phyloP scores from a whole-genome alignment of 2,888 invertebrate genomes.

The Coenonympha arcania region DNA sequence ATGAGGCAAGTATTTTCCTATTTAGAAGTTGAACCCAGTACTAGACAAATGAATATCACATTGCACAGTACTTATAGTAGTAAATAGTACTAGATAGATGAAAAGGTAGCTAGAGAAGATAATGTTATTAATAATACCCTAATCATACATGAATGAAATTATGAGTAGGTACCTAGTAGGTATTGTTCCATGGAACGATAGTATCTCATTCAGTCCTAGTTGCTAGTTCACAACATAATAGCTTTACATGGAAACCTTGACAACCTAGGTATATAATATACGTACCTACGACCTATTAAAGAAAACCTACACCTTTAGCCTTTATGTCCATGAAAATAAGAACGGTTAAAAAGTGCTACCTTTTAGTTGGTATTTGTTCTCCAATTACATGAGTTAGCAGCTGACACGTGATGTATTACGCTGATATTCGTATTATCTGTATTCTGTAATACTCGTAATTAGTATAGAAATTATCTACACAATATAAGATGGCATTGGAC shows the following conservation, averaged over 20 bases:
- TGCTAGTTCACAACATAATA: conserved; percentile 9
- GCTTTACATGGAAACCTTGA: conserved; percentile 38
- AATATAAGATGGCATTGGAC: conserved; percentile 16
- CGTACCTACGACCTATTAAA: conserved; percentile 28
- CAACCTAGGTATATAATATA: conserved; percentile 25
- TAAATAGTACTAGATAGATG: background rate
- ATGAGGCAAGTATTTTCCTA: too few relatives aligned
- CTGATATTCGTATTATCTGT: too few relatives aligned
- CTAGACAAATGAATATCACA: too few relatives aligned
- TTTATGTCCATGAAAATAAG: conserved; percentile 46
- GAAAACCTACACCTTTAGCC: conserved; percentile 48
- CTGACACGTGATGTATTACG: conserved; percentile 18
- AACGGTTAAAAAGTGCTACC: background rate
- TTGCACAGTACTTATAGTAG: too few relatives aligned
- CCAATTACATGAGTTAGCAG: background rate
- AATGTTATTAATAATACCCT: background rate
- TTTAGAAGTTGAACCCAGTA: too few relatives aligned
- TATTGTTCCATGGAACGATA: conserved; percentile 4
- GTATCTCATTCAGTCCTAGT: conserved; percentile 7
- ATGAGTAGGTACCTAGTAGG: background rate
- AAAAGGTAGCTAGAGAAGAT: background rate
- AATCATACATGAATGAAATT: background rate
- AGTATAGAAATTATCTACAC: conserved; percentile 19
- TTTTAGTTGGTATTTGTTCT: background rate
- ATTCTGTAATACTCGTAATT: conserved; percentile 10